Evolutionary conservation across 2,797 vertebrate species (phyloP).

Genomic region (Cygnus olor): DNA sequence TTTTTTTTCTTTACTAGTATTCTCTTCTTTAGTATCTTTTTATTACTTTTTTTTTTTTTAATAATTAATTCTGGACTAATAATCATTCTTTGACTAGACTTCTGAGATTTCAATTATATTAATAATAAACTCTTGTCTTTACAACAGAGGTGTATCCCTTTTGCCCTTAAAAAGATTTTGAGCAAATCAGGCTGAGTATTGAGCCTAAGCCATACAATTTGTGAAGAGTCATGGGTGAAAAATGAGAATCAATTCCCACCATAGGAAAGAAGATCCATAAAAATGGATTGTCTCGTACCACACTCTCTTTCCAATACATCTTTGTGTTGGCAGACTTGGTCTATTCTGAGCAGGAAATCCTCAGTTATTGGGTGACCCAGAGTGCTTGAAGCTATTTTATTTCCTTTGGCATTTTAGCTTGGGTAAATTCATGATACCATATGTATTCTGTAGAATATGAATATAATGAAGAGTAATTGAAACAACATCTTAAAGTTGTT

Average conservation of each 20-base stretch:
- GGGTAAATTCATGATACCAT: not conserved
- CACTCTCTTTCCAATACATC: not conserved
- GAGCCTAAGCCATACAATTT: not conserved
- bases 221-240: not conserved
- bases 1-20: not conserved
- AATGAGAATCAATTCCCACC: not conserved
- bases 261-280: too few species aligned
- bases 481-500: not conserved
- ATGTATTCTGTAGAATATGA: not conserved
- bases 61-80: not conserved
- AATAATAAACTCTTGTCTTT: not conserved
- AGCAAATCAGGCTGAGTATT: not conserved
- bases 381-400: not conserved
- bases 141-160: not conserved
- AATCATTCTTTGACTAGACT: not conserved
- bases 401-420: not conserved
- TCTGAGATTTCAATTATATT: not conserved
- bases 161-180: not conserved
- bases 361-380: not conserved
- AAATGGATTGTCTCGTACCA: not conserved
- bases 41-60: not conserved
- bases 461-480: not conserved
- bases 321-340: not conserved
- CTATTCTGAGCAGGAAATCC: not conserved
- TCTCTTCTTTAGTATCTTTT: not conserved